These are phyloP conservation scores for Chesias legatella DNA, from an alignment of 2,888 invertebrate genomes.

Conservation along the genomic window DNA sequence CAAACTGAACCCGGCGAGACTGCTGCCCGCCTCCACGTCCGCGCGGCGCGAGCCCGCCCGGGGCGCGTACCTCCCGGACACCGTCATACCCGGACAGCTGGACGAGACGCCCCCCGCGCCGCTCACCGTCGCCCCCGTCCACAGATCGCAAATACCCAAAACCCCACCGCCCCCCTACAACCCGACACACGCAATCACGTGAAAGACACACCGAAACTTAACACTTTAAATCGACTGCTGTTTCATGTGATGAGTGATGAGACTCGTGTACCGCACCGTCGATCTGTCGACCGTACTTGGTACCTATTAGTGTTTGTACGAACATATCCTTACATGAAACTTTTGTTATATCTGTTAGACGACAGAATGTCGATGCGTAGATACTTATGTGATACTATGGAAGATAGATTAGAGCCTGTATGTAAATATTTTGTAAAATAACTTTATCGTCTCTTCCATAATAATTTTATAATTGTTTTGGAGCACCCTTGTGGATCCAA, in stretches of 20 bases:
- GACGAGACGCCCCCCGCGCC: slow-evolving; percentile 37
- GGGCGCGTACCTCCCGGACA: slow-evolving; percentile 35
- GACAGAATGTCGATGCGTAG: slow-evolving; percentile 62
- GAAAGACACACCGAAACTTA: slow-evolving; percentile 51
- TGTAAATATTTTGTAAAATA: slow-evolving; percentile 59
- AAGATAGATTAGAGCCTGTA: slow-evolving; percentile 69
- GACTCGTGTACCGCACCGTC: slow-evolving; percentile 52
- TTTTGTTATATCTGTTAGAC: slow-evolving; percentile 48
- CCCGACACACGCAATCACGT: slow-evolving; percentile 74
- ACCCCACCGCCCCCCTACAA: slow-evolving; percentile 76
- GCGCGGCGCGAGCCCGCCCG: slow-evolving; percentile 39
- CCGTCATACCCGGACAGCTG: slow-evolving; percentile 60
- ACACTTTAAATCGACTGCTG: slow-evolving; percentile 75
- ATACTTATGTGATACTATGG: slow-evolving; percentile 78
- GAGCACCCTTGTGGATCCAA: slow-evolving; percentile 41
- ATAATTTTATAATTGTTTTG: slow-evolving; percentile 40
- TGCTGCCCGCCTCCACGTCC: slow-evolving; percentile 66
- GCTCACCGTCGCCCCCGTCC: slow-evolving; percentile 49
- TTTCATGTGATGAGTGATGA: slow-evolving; percentile 73
- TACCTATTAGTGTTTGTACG: slow-evolving; percentile 63
- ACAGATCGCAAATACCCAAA: slow-evolving; percentile 65
- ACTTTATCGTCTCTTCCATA: slow-evolving; percentile 52
- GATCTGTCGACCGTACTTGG: slow-evolving; percentile 48
- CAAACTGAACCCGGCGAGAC: slow-evolving; percentile 82
- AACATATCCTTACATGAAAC: slow-evolving; percentile 67